Base-by-base conservation (phyloP, 1,140 invertebrate species). In the Pristionchus pacificus region DNA sequence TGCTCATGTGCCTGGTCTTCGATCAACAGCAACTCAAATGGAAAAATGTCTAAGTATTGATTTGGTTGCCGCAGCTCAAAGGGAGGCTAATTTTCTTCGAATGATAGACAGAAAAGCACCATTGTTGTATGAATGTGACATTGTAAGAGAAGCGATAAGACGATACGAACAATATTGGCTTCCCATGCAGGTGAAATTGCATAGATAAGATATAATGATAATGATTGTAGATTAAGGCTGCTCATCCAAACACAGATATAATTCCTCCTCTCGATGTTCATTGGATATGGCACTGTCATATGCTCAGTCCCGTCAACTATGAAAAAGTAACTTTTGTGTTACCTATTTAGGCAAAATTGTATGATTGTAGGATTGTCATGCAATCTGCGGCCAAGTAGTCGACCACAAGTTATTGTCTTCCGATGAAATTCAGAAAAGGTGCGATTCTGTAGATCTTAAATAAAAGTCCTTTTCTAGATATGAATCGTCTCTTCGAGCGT, bases 221-320 rank as follows among this genome's bases (percentile, higher is more conserved):
- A 28, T 33, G 6, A 28, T 28, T 25, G n/a, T 15, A 32, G 59
- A 69, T 86, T 19, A 79, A 84, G 65, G 84, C 85, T 1, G 66
- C 74, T 24, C 75, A 78, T 65, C 77, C 74, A 3, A 79, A 84
- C 74, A 61, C 78, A n/a, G 72, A 78, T 59, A 68, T 85, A 6
- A 79, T 82, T 60, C 85, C 86, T 1, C 86, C 86, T 19, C 65
- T 87, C 33, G 86, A 87, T 74, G 84, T 87, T 58, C 84, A 87
- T 70, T 87, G 86, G 86, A 76, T 86, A n/a, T 87, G 86, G 87
- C 86, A 87, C 67, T 84, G 83, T 27, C 86, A 82, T 62, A 82
- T 87, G 78, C 73, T 87, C 29, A 81, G 79, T 65, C 86, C 86
- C 30, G 67, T 75, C 24, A 65, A 74, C 19, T 87, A 87, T 64